These are phyloP conservation scores for Darevskia mixta DNA, from an alignment of 2,797 vertebrate genomes.

Conservation along the genomic window DNA sequence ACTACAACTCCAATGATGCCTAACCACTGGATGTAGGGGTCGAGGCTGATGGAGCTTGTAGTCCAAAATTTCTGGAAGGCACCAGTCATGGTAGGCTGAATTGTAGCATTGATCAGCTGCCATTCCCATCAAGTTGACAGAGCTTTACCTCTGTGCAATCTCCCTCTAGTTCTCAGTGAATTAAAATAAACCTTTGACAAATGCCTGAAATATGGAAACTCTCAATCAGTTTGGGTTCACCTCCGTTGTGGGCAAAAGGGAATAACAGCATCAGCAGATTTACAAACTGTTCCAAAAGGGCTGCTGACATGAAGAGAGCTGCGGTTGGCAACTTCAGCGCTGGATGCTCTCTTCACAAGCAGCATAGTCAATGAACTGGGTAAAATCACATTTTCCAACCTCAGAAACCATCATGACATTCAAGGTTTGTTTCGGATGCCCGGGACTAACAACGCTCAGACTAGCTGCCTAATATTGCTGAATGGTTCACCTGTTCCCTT, in stretches of 20 bases:
- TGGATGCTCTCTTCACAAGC: neutral
- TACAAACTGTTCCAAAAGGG: neutral
- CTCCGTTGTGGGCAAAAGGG: rapidly evolving
- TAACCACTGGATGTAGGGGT: too few relatives aligned
- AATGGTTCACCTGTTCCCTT: rapidly evolving
- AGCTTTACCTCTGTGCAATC: neutral
- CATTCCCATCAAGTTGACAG: neutral
- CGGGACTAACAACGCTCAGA: neutral
- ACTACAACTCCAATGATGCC: too few relatives aligned
- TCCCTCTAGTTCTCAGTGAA: neutral
- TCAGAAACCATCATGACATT: neutral
- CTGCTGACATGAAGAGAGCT: neutral
- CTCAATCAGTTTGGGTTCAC: neutral
- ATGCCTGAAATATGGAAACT: neutral
- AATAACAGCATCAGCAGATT: neutral
- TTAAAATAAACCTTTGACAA: neutral
- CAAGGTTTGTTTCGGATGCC: neutral
- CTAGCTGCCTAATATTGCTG: rapidly evolving
- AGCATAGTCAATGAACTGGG: neutral
- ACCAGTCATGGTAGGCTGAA: too few relatives aligned
- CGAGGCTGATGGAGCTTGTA: too few relatives aligned
- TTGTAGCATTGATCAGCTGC: neutral
- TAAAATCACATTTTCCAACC: neutral
- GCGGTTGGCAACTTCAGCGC: neutral
- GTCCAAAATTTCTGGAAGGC: too few relatives aligned